Conservation (phyloP, 2,797 vertebrate genomes). For the Denticeps clupeoides region DNA sequence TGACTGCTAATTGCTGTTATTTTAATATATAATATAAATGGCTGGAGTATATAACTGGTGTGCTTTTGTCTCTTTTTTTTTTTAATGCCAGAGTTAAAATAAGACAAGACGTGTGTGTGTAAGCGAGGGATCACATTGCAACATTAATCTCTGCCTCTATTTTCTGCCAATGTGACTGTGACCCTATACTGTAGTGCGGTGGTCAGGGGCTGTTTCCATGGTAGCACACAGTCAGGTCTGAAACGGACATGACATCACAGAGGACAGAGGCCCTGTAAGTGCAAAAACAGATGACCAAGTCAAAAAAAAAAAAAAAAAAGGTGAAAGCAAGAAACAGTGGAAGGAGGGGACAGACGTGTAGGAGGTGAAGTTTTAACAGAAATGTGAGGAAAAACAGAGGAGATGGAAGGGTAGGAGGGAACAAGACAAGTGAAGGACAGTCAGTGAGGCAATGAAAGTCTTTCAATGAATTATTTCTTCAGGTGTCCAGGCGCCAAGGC, state of each 20-base stretch:
- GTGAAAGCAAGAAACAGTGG: neutral
- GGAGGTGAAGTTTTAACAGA: constrained; percentile 11
- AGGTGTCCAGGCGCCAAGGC: no score
- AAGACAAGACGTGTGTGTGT: constrained; percentile 2
- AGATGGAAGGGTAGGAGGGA: neutral
- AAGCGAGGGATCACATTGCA: neutral
- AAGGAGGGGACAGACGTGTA: neutral
- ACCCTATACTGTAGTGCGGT: neutral
- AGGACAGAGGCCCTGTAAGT: constrained; percentile 19
- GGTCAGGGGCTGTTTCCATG: constrained; percentile 32
- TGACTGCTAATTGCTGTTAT: constrained; percentile 64
- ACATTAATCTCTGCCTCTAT: neutral
- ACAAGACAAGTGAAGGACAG: neutral
- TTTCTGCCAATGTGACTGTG: constrained; percentile 1
- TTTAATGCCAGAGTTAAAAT: no score
- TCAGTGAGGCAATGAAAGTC: constrained; percentile 11
- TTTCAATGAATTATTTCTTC: no score
- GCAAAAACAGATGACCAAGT: neutral
- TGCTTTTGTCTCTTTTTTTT: neutral
- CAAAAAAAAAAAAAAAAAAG: neutral
- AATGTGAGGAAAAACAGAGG: constrained; percentile 4
- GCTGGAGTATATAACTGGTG: neutral
- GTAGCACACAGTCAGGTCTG: constrained; percentile 37
- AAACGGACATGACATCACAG: constrained; percentile 41
- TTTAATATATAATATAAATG: constrained; percentile 52